phyloP scores from a whole-genome alignment of 2,888 invertebrate genomes.

The Opisthograptis luteolata region DNA sequence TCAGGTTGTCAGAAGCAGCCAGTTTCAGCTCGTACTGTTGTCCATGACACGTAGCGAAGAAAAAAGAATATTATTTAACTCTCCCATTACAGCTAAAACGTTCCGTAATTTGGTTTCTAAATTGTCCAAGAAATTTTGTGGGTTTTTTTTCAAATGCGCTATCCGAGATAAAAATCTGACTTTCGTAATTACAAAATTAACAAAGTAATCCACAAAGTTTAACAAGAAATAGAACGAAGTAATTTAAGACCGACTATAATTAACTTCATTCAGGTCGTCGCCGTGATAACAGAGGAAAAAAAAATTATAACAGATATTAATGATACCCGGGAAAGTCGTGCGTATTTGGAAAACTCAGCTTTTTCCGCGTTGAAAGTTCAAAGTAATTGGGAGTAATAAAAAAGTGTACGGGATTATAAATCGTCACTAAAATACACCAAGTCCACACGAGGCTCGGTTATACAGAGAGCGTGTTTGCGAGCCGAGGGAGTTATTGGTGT shows the following conservation, averaged over 20 bases:
- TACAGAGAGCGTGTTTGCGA: conserved; percentile 58
- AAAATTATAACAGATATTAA: conserved; percentile 38
- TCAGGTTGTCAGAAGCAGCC: conserved; percentile 97
- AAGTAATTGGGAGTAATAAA: conserved; percentile 32
- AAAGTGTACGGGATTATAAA: conserved; percentile 39
- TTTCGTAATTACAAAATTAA: conserved; percentile 56
- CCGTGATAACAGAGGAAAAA: conserved; percentile 46
- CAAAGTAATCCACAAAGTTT: conserved; percentile 57
- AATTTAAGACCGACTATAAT: conserved; percentile 54
- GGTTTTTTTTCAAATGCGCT: conserved; percentile 34
- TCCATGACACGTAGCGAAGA: conserved; percentile 40
- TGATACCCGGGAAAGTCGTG: conserved; percentile 27
- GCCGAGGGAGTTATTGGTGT: conserved; percentile 70
- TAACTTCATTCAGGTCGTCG: conserved; percentile 52
- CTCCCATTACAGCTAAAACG: conserved; percentile 22
- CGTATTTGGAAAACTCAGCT: conserved; percentile 21
- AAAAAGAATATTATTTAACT: conserved; percentile 29
- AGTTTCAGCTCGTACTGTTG: conserved; percentile 95
- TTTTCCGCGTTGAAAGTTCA: conserved; percentile 27
- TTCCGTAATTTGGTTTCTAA: conserved; percentile 23
- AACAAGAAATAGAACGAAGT: conserved; percentile 48
- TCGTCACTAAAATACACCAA: conserved; percentile 46
- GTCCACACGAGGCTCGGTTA: conserved; percentile 56
- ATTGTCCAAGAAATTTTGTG: conserved; percentile 25
- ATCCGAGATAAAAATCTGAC: conserved; percentile 47